phyloP scores from a whole-genome alignment of 2,113 vertebrate genomes.

The Eira barbara region DNA sequence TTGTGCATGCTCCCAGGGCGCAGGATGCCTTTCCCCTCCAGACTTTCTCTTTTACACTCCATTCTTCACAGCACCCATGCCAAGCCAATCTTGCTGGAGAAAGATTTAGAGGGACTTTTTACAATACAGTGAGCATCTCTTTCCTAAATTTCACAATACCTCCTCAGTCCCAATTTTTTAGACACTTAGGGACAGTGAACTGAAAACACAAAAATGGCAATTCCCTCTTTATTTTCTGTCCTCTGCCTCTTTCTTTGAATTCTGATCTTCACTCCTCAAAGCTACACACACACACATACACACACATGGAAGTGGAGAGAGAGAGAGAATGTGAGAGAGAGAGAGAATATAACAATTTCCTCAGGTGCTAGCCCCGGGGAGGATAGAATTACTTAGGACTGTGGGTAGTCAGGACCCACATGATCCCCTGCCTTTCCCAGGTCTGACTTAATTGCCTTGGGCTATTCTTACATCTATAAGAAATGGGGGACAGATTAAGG shows the following conservation, averaged over 20 bases:
- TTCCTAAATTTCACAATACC: not conserved
- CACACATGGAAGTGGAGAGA: not conserved
- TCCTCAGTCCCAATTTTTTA: not conserved
- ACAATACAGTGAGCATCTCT: not conserved
- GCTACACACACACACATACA: not conserved
- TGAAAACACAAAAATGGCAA: not conserved
- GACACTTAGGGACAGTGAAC: not conserved
- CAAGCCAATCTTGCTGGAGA: not conserved
- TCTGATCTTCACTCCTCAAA: not conserved
- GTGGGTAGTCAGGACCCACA: not conserved
- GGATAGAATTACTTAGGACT: not conserved
- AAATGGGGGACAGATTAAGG: not conserved
- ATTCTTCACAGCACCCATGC: not conserved
- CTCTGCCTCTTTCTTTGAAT: not conserved
- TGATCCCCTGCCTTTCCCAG: not conserved
- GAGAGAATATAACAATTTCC: not conserved
- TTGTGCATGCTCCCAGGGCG: no score
- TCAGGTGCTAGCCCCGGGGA: not conserved
- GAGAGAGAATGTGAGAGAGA: not conserved
- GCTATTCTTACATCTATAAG: not conserved
- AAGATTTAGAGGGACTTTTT: not conserved
- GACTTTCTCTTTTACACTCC: not conserved
- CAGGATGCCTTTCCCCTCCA: not conserved
- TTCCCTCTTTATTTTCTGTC: not conserved
- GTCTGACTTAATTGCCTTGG: not conserved